Percentiles rank a stretch among this genome's conserved stretches.
Conservation (phyloP, 23 tunicate species). For the Styela plicata region DNA sequence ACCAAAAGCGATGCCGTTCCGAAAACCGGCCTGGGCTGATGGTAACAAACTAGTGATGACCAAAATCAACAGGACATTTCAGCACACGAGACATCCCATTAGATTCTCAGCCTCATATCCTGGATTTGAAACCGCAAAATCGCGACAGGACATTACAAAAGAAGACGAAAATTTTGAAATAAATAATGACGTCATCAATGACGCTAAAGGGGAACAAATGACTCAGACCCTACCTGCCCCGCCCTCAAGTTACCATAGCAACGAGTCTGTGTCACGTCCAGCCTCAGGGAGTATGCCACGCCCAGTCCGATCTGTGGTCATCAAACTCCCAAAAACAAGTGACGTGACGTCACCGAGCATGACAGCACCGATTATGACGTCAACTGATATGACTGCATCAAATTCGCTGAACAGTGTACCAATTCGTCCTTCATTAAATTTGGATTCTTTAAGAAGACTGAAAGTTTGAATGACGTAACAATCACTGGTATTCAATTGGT, state of each 20-base stretch:
- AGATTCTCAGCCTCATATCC: not conserved
- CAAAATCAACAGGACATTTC: not conserved
- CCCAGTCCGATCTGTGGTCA: constrained; percentile 18
- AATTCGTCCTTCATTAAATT: not conserved
- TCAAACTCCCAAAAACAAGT: constrained; percentile 2
- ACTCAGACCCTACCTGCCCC: not conserved
- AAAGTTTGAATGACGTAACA: no score
- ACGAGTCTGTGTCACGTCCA: constrained; percentile 10
- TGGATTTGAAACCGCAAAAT: not conserved
- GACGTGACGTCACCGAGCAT: not conserved
- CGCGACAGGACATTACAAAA: not conserved
- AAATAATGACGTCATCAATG: not conserved
- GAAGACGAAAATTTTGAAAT: not conserved
- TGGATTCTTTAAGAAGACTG: not conserved
- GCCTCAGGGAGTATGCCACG: constrained; percentile 23
- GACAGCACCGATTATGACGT: not conserved
- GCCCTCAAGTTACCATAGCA: not conserved
- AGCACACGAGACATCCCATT: not conserved
- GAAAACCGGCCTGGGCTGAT: not conserved
- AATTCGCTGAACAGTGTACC: not conserved
- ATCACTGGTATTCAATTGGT: no score
- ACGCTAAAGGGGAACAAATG: not conserved
- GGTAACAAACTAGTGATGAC: not conserved
- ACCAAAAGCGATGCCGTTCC: not conserved
- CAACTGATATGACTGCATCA: not conserved